Conservation (phyloP, 2,797 vertebrate species). For the Serranus cabrilla region DNA sequence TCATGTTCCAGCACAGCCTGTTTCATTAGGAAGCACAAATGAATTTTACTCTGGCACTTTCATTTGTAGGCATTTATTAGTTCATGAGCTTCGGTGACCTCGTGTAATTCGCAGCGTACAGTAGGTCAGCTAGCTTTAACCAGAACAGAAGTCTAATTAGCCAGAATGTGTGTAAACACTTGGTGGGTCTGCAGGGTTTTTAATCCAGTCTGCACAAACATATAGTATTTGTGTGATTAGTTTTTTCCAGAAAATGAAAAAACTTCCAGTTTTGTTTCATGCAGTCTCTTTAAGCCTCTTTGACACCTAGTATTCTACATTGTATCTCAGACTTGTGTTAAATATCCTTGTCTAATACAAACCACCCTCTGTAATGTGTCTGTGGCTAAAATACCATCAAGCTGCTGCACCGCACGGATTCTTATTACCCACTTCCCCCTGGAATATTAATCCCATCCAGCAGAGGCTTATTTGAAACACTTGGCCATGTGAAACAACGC, state of each 20-base stretch:
- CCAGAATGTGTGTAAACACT: slow-evolving; percentile 51
- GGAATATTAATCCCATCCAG: slow-evolving; percentile 39
- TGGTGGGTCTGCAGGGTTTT: slow-evolving; percentile 39
- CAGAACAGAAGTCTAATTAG: slow-evolving; percentile 59
- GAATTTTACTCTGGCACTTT: background rate
- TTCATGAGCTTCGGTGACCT: slow-evolving; percentile 34
- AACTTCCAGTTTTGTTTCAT: background rate
- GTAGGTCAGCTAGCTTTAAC: slow-evolving; percentile 49
- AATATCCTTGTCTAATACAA: slow-evolving; percentile 11
- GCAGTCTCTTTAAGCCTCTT: background rate
- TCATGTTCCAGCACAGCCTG: background rate
- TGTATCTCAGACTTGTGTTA: slow-evolving; percentile 22
- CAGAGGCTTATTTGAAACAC: slow-evolving; percentile 12
- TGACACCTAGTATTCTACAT: slow-evolving; percentile 8
- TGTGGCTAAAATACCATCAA: slow-evolving; percentile 21
- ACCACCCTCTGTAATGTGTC: background rate
- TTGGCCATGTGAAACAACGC: slow-evolving; percentile 39
- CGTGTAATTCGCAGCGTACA: slow-evolving; percentile 12
- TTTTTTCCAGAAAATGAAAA: background rate
- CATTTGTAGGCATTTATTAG: slow-evolving; percentile 12
- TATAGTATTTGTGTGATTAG: background rate
- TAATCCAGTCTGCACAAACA: slow-evolving; percentile 22
- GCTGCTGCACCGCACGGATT: slow-evolving; percentile 1
- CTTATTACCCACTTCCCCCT: background rate
- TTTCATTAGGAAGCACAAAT: background rate